Conservation (phyloP, 2,888 invertebrate genomes). For the Drosophila tripunctata region DNA sequence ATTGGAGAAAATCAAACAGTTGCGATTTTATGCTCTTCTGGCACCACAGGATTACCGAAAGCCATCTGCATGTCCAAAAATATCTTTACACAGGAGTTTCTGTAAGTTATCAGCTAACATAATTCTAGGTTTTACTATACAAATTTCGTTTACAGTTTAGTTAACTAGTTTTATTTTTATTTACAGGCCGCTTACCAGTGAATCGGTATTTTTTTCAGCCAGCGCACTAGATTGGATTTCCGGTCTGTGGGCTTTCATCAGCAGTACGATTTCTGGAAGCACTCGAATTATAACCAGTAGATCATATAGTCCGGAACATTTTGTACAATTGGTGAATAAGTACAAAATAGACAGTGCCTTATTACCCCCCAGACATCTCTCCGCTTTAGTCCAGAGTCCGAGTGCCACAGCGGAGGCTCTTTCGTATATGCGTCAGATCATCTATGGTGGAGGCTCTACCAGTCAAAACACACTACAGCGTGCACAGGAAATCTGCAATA, state of each 20-base stretch:
- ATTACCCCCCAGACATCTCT: neutral
- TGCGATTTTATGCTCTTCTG: neutral
- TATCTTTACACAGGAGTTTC: neutral
- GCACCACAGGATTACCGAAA: neutral
- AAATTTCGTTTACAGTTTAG: too few relatives aligned
- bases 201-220: neutral
- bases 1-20: neutral
- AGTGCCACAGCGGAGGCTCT: neutral
- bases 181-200: neutral
- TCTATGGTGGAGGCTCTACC: neutral
- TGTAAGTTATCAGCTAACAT: neutral
- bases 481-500: neutral
- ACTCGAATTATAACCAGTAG: neutral
- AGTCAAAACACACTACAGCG: neutral
- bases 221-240: neutral
- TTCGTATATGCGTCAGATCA: neutral
- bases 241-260: neutral
- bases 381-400: neutral
- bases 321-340: neutral
- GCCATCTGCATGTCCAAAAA: neutral
- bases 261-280: neutral
- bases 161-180: too few relatives aligned
- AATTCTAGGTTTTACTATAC: too few relatives aligned
- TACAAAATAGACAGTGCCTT: neutral
- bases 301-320: neutral